These are phyloP conservation scores for Trichonephila clavipes DNA, from an alignment of 1,140 invertebrate species.

Conservation along the genomic window DNA sequence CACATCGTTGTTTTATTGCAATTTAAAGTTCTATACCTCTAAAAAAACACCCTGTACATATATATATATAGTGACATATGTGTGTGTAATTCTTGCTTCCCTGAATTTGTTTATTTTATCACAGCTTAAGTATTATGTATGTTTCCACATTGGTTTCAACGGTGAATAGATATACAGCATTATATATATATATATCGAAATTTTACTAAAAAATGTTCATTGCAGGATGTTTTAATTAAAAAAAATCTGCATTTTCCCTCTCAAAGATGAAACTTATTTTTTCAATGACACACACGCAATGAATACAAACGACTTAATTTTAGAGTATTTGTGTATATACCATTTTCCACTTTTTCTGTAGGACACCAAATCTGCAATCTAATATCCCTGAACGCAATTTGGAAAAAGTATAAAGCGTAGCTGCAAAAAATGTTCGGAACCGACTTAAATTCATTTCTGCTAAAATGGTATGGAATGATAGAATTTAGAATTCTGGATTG, in stretches of 20 bases:
- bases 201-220: not conserved
- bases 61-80: too few relatives aligned
- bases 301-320: constrained; percentile 27
- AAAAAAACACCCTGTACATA: too few relatives aligned
- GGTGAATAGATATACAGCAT: not conserved
- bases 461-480: not conserved
- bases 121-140: not conserved
- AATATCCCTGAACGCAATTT: not conserved
- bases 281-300: not conserved
- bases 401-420: not conserved
- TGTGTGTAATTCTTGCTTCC: too few relatives aligned
- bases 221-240: not conserved
- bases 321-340: not conserved
- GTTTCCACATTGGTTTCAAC: not conserved
- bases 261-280: constrained; percentile 39
- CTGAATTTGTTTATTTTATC: not conserved
- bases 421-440: not conserved
- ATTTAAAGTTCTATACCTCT: too few relatives aligned
- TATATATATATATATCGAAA: not conserved
- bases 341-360: not conserved
- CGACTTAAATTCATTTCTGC: not conserved
- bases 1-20: too few relatives aligned
- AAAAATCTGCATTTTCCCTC: constrained; percentile 26
- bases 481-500: too few relatives aligned
- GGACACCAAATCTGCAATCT: not conserved